Evolutionary conservation across 2,888 invertebrate species (phyloP).

Genomic region (Agelastica alni): DNA sequence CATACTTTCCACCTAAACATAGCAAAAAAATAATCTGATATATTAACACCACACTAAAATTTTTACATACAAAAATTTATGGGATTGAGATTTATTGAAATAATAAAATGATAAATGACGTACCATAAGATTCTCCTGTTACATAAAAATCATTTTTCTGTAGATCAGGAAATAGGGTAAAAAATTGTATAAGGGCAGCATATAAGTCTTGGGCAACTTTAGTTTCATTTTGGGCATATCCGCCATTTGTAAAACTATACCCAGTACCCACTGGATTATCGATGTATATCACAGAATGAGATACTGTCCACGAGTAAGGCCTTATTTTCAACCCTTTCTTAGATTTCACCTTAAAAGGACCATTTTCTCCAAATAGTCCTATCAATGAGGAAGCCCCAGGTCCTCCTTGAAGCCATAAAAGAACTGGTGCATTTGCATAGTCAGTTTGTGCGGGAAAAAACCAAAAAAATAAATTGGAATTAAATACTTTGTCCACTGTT

Average conservation of each 20-base stretch:
- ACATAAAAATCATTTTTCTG: conserved; percentile 79
- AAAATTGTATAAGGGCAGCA: conserved; percentile 78
- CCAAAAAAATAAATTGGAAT: conserved; percentile 91
- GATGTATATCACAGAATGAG: conserved; percentile 82
- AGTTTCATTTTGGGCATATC: conserved; percentile 79
- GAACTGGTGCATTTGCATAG: conserved; percentile 66
- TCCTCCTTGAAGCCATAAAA: conserved; percentile 86
- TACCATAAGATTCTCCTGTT: conserved; percentile 86
- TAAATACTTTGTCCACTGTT: conserved; percentile 76
- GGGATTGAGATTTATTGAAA: too few species aligned
- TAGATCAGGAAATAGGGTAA: conserved; percentile 78
- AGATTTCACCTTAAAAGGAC: conserved; percentile 62
- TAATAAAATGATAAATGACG: neutral
- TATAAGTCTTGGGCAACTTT: conserved; percentile 82
- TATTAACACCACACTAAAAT: neutral
- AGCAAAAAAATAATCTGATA: neutral
- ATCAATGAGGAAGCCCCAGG: conserved; percentile 81
- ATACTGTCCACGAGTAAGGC: conserved; percentile 78
- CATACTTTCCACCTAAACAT: conserved; percentile 64
- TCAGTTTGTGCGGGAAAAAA: conserved; percentile 77
- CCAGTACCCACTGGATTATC: conserved; percentile 90
- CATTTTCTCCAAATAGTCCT: conserved; percentile 83
- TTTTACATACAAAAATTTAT: too few species aligned
- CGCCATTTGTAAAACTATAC: conserved; percentile 81
- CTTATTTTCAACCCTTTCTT: conserved; percentile 59